A percentile compares a stretch with the other conserved stretches of the same genome.
Evolutionary conservation across 1,140 invertebrate species (phyloP).

Genomic region (Aporrectodea caliginosa): DNA sequence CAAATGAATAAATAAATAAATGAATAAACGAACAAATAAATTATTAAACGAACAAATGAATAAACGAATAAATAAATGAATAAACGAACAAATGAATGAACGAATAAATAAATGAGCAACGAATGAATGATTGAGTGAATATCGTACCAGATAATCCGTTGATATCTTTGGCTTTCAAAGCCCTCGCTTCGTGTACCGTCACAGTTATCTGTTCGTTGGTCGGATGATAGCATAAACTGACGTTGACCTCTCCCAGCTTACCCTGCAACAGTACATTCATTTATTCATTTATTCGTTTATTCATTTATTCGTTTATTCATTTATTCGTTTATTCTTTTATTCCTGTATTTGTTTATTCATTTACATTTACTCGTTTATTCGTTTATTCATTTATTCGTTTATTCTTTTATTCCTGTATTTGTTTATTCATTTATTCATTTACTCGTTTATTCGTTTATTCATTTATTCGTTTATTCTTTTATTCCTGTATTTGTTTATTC

Average conservation of each 20-base stretch:
- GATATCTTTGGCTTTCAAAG: slow-evolving; percentile 61
- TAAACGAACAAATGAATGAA: no score
- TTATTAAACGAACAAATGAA: no score
- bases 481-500: no score
- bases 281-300: background rate
- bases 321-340: background rate
- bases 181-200: slow-evolving; percentile 73
- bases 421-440: background rate
- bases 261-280: slow-evolving; percentile 38
- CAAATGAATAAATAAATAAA: no score
- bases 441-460: no score
- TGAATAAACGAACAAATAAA: no score
- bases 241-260: slow-evolving; percentile 67
- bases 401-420: background rate
- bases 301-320: background rate
- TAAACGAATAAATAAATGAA: no score
- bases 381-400: background rate
- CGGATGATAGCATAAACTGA: slow-evolving; percentile 73
- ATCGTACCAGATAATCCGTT: slow-evolving; percentile 31
- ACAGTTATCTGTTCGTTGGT: slow-evolving; percentile 73
- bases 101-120: no score
- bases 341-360: no score
- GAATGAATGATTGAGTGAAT: no score
- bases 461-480: no score
- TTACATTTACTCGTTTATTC: background rate